Evolutionary conservation across 2,888 invertebrate species (phyloP).

Genomic region (Scelioninae gen. 2): DNA sequence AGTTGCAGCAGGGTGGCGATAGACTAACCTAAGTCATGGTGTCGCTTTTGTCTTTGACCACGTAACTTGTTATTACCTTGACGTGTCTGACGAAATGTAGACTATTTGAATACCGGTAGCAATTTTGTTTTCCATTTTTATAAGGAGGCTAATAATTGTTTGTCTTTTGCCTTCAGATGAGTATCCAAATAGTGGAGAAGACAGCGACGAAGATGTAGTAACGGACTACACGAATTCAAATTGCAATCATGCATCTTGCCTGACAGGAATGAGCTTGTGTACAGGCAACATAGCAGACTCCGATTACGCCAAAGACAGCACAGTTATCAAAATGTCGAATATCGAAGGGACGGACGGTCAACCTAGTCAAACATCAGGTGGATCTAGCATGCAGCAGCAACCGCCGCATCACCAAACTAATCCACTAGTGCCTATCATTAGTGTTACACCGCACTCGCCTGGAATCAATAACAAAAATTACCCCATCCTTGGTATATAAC

Average conservation of each 20-base stretch:
- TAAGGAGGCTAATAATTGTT: too few species aligned
- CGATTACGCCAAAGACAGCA: slow-evolving; percentile 71
- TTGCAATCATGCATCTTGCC: slow-evolving; percentile 68
- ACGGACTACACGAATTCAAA: slow-evolving; percentile 79
- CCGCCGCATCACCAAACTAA: slow-evolving; percentile 68
- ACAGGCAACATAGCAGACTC: slow-evolving; percentile 64
- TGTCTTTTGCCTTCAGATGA: slow-evolving; percentile 81
- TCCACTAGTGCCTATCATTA: slow-evolving; percentile 87
- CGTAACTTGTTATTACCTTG: too few species aligned
- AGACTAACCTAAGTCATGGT: too few species aligned
- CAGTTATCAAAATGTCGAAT: slow-evolving; percentile 66
- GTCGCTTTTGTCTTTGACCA: too few species aligned
- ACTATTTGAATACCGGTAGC: too few species aligned
- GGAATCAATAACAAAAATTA: slow-evolving; percentile 81
- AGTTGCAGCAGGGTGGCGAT: too few species aligned
- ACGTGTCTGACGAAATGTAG: too few species aligned
- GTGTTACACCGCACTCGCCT: slow-evolving; percentile 92
- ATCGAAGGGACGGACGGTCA: slow-evolving; percentile 52
- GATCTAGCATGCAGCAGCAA: slow-evolving; percentile 56
- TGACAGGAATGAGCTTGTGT: slow-evolving; percentile 66
- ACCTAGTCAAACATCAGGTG: slow-evolving; percentile 47
- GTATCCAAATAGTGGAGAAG: slow-evolving; percentile 82
- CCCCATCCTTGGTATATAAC: slow-evolving; percentile 77
- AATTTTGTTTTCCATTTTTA: too few species aligned
- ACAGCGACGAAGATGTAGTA: slow-evolving; percentile 88